A percentile compares a stretch with the other conserved stretches of the same genome.
phyloP scores from a whole-genome alignment of 2,113 vertebrate genomes.

The Peromyscus californicus region DNA sequence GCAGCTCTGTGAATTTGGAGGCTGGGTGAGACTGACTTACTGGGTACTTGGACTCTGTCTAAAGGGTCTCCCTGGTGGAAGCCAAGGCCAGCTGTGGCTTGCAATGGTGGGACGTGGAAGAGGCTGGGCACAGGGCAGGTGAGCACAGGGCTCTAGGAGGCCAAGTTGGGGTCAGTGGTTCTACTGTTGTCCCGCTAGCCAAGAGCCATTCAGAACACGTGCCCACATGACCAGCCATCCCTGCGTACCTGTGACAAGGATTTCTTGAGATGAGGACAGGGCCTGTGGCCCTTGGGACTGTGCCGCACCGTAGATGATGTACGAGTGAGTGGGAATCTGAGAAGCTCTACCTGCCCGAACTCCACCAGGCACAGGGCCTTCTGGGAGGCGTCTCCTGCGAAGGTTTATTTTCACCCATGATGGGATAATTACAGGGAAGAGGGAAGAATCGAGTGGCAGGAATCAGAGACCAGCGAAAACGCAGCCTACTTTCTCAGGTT shows the following conservation, averaged over 20 bases:
- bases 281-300: background rate
- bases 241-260: rapidly evolving
- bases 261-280: background rate
- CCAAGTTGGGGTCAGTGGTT: background rate
- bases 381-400: background rate
- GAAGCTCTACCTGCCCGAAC: background rate
- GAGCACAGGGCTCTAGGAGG: rapidly evolving
- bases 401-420: constrained; percentile 43
- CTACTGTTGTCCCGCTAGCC: background rate
- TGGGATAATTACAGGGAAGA: constrained; percentile 59
- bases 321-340: rapidly evolving
- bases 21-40: rapidly evolving
- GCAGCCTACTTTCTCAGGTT: background rate
- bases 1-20: background rate
- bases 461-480: background rate
- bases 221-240: rapidly evolving
- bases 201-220: background rate
- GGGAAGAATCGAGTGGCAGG: background rate
- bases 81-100: background rate
- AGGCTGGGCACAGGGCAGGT: rapidly evolving
- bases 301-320: rapidly evolving
- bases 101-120: no score
- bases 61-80: background rate
- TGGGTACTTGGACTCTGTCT: background rate
- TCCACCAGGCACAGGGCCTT: rapidly evolving